Evolutionary conservation across 2,113 vertebrate genomes (phyloP).

Genomic region (Callionymus lyra): DNA sequence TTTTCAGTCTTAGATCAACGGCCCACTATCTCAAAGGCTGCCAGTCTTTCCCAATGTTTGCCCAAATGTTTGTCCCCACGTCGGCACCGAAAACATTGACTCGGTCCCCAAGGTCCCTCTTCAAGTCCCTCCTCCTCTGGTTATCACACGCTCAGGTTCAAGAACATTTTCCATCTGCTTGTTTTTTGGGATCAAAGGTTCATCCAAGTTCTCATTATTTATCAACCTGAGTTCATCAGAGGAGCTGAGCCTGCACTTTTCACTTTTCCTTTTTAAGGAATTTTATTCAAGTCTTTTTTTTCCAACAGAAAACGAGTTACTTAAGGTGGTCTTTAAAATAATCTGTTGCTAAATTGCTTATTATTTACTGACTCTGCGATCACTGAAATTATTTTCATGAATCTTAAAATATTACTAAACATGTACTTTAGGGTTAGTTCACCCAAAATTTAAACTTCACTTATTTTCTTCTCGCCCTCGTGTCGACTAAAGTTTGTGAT

Average conservation of each 20-base stretch:
- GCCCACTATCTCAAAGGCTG: constrained; percentile 62
- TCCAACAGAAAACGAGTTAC: too few relatives aligned
- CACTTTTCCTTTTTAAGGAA: constrained; percentile 3
- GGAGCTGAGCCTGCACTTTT: not conserved
- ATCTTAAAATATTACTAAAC: too few relatives aligned
- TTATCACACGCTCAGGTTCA: constrained; percentile 48
- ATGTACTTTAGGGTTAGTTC: too few relatives aligned
- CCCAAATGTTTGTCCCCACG: constrained; percentile 59
- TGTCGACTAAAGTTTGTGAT: too few relatives aligned
- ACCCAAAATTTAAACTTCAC: too few relatives aligned
- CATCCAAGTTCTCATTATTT: constrained; percentile 4
- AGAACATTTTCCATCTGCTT: constrained; percentile 32
- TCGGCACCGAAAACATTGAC: constrained; percentile 65
- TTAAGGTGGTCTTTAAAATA: too few relatives aligned
- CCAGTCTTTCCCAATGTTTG: constrained; percentile 66
- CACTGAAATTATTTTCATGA: too few relatives aligned
- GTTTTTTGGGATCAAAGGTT: constrained; percentile 4
- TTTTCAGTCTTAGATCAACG: constrained; percentile 66
- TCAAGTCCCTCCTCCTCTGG: constrained; percentile 35
- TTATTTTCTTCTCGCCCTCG: too few relatives aligned
- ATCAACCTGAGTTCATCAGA: too few relatives aligned
- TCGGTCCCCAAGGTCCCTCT: constrained; percentile 58
- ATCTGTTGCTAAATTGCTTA: too few relatives aligned
- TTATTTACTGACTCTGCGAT: too few relatives aligned
- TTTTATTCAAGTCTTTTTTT: too few relatives aligned